Evolutionary conservation across 2,888 invertebrate genomes (phyloP).

Genomic region (Machimus rusticus): DNA sequence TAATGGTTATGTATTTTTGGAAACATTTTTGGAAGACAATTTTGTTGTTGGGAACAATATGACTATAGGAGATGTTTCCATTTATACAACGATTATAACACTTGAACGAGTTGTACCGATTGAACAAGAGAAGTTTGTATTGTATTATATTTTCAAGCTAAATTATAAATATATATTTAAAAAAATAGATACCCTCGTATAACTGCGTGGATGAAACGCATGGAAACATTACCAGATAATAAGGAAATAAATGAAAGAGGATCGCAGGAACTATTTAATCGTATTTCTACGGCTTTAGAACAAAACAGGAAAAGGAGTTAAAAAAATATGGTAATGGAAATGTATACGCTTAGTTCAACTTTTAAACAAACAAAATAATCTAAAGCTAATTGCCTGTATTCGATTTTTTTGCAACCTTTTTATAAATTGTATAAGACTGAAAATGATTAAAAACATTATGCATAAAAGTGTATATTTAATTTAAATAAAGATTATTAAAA

Average conservation of each 20-base stretch:
- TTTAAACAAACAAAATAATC: too few species aligned
- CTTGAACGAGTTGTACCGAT: slow-evolving; percentile 59
- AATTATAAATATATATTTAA: neutral
- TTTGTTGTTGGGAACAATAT: slow-evolving; percentile 56
- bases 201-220: slow-evolving; percentile 55
- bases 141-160: neutral
- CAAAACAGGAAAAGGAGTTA: slow-evolving; percentile 50
- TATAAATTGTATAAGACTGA: too few species aligned
- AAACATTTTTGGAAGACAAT: slow-evolving; percentile 56
- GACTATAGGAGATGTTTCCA: slow-evolving; percentile 64
- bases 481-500: too few species aligned
- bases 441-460: too few species aligned
- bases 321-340: neutral
- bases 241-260: slow-evolving; percentile 57
- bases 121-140: slow-evolving; percentile 48
- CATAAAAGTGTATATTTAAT: too few species aligned
- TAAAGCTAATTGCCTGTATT: too few species aligned
- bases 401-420: too few species aligned
- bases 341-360: too few species aligned
- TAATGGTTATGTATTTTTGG: slow-evolving; percentile 57
- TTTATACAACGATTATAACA: slow-evolving; percentile 61
- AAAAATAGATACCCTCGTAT: slow-evolving; percentile 52
- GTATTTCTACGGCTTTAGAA: slow-evolving; percentile 53
- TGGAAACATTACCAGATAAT: slow-evolving; percentile 56
- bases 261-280: slow-evolving; percentile 53